Conservation (phyloP, 2,797 vertebrate genomes). For the Neosilurus mollespiculum region DNA sequence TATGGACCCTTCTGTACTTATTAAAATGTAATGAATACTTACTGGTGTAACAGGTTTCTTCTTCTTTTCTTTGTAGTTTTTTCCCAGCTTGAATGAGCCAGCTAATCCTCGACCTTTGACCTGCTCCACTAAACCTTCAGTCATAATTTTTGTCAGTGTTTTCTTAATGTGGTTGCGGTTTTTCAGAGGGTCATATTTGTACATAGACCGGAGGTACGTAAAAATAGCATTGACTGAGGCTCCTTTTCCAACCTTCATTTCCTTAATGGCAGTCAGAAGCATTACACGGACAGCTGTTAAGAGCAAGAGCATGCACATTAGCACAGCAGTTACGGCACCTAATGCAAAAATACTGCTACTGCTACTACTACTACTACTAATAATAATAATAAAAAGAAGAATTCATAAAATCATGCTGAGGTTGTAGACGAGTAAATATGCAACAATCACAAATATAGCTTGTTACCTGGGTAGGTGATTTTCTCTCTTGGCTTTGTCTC, state of each 20-base stretch:
- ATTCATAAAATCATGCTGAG: background rate
- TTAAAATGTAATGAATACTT: constrained; percentile 39
- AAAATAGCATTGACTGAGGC: constrained; percentile 89
- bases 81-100: constrained; percentile 92
- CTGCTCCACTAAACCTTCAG: constrained; percentile 84
- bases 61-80: constrained; percentile 90
- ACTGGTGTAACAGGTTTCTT: constrained; percentile 69
- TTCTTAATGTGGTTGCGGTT: constrained; percentile 89
- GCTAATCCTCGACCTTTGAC: constrained; percentile 94
- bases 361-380: background rate
- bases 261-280: constrained; percentile 89
- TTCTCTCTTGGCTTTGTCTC: constrained; percentile 84
- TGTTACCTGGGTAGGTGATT: constrained; percentile 84
- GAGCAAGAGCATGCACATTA: background rate
- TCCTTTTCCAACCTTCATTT: constrained; percentile 89
- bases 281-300: constrained; percentile 87
- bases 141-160: constrained; percentile 84
- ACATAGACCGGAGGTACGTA: constrained; percentile 85
- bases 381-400: background rate
- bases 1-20: too few relatives aligned
- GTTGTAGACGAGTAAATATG: background rate
- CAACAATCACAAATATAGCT: background rate
- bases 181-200: constrained; percentile 84
- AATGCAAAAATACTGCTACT: background rate
- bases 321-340: background rate